Conservation (phyloP, 1,140 invertebrate genomes). For the Saccostrea echinata region DNA sequence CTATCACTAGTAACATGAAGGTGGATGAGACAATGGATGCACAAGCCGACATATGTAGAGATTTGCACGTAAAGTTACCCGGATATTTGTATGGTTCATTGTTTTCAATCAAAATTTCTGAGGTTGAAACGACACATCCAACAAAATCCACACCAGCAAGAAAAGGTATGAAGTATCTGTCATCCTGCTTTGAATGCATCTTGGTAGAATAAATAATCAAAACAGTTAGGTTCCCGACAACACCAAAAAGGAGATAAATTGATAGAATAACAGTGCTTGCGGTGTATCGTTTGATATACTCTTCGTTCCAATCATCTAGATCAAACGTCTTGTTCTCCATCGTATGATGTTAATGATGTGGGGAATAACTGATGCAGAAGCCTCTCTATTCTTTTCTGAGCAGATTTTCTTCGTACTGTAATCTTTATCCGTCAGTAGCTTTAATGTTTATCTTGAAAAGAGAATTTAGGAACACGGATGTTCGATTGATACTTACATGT, state of each 20-base stretch:
- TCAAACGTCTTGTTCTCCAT: neutral
- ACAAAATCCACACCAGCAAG: conserved; percentile 17
- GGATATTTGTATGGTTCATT: neutral
- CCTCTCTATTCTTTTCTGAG: too few species aligned
- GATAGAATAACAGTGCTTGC: neutral
- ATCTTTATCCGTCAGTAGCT: too few species aligned
- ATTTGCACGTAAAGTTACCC: neutral
- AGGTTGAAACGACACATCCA: neutral
- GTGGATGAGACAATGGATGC: neutral
- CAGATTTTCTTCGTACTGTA: too few species aligned
- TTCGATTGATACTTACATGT: too few species aligned
- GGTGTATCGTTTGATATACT: neutral
- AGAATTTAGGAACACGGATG: too few species aligned
- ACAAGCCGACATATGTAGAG: neutral
- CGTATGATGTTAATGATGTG: neutral
- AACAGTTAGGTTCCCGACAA: conserved; percentile 13
- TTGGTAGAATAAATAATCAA: neutral
- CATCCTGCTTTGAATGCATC: conserved; percentile 25
- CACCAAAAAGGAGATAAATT: neutral
- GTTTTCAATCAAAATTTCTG: neutral
- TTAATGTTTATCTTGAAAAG: too few species aligned
- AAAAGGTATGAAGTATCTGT: conserved; percentile 38
- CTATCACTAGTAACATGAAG: conserved; percentile 44
- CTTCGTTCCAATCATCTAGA: conserved; percentile 18
- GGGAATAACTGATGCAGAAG: too few species aligned